Percentiles rank a stretch among this genome's conserved stretches.
Conservation (phyloP, 1,140 invertebrate species). For the Triops longicaudatus region DNA sequence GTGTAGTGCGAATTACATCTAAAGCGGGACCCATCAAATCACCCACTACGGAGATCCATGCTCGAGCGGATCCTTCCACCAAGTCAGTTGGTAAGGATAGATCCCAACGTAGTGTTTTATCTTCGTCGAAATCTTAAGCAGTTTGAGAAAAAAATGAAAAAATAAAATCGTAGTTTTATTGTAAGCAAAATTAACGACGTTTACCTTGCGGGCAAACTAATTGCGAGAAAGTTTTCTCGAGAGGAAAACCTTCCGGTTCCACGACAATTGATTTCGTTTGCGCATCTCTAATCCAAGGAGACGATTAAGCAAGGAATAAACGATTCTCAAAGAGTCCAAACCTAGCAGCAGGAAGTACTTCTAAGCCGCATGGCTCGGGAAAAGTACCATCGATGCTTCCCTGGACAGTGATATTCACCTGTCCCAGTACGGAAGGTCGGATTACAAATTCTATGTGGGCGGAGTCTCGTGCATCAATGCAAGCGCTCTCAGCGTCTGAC, state of each 20-base stretch:
- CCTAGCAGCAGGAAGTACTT: conserved; percentile 42
- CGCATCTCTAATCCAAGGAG: conserved; percentile 44
- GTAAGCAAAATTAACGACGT: background rate
- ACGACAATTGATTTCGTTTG: conserved; percentile 50
- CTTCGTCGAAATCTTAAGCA: conserved; percentile 30
- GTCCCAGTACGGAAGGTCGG: conserved; percentile 44
- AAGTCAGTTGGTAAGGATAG: conserved; percentile 33
- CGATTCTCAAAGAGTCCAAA: conserved; percentile 31
- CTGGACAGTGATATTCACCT: conserved; percentile 51
- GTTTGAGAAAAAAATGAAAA: conserved; percentile 12
- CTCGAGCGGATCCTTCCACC: conserved; percentile 49
- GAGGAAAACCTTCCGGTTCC: conserved; percentile 51
- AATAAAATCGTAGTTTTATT: too few species aligned
- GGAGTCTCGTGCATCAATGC: conserved; percentile 41
- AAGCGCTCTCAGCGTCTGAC: conserved; percentile 31
- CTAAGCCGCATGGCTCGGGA: conserved; percentile 43
- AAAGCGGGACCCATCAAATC: conserved; percentile 53
- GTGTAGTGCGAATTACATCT: conserved; percentile 31
- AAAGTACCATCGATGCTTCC: conserved; percentile 45
- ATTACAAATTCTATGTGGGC: conserved; percentile 45
- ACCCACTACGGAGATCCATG: conserved; percentile 49
- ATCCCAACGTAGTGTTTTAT: conserved; percentile 29
- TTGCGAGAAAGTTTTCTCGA: conserved; percentile 48
- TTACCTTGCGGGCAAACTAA: conserved; percentile 45
- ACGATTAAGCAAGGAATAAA: conserved; percentile 19